Evolutionary conservation across 2,888 invertebrate genomes (phyloP).

Genomic region (Branchipolynoe longqiensis): DNA sequence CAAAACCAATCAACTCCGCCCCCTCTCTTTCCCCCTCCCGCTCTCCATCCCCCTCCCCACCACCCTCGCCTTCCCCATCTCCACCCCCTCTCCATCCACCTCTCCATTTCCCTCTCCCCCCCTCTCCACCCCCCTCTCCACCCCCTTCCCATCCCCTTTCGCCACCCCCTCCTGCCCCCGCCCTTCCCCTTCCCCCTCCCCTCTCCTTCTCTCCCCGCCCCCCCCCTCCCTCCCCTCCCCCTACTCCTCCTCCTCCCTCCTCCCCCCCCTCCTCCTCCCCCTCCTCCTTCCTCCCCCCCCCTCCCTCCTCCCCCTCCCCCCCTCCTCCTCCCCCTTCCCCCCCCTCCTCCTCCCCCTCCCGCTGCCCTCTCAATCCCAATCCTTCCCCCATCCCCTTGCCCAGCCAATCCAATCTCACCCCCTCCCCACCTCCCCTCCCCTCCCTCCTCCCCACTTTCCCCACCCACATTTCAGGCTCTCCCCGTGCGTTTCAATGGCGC

Average conservation of each 20-base stretch:
- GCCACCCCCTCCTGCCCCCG: background rate
- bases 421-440: background rate
- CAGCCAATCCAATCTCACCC: background rate
- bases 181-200: background rate
- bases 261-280: background rate
- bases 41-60: background rate
- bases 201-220: background rate
- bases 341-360: background rate
- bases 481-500: background rate
- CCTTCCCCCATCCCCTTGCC: too few relatives aligned
- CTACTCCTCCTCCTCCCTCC: background rate
- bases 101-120: background rate
- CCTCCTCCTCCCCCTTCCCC: background rate
- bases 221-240: background rate
- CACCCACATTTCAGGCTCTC: background rate
- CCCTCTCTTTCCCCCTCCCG: background rate
- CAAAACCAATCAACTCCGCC: background rate
- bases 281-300: background rate
- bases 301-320: background rate
- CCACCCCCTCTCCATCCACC: background rate
- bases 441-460: background rate
- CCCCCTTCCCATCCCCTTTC: background rate
- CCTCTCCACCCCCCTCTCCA: background rate
- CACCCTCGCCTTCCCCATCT: background rate
- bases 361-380: too few relatives aligned